phyloP scores from a whole-genome alignment of 2,797 vertebrate genomes.

The Streptopelia turtur region DNA sequence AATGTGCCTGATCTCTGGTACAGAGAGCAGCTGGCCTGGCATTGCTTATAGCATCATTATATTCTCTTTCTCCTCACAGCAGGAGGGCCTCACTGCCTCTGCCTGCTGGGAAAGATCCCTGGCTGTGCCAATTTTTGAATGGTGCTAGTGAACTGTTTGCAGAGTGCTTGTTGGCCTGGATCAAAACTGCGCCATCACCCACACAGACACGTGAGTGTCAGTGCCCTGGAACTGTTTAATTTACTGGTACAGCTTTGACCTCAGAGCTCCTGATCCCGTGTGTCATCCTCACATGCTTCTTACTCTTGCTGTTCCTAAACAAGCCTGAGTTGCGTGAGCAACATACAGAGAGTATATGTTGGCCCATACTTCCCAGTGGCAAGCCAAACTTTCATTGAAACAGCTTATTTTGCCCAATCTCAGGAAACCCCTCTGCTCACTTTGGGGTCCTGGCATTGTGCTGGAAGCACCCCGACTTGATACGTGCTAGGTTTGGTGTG shows the following conservation, averaged over 20 bases:
- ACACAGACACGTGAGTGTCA: not conserved
- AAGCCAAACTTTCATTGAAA: not conserved
- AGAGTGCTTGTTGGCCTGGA: not conserved
- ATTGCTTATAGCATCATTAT: not conserved
- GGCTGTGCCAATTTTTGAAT: not conserved
- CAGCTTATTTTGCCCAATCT: not conserved
- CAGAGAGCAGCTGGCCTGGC: conserved; percentile 32
- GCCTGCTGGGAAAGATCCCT: not conserved
- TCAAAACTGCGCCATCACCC: not conserved
- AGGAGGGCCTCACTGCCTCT: not conserved
- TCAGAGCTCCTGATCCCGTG: not conserved
- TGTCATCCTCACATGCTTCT: not conserved
- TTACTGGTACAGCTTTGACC: not conserved
- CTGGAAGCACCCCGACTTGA: not conserved
- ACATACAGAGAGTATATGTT: not conserved
- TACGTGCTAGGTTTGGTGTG: not conserved
- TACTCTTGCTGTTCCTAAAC: not conserved
- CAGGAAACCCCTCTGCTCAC: not conserved
- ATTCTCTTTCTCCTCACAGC: not conserved
- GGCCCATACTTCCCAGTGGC: not conserved
- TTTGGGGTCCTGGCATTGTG: not conserved
- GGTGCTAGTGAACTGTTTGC: not conserved
- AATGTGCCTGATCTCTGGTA: not conserved
- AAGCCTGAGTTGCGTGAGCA: not conserved
- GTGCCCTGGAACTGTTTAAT: not conserved